phyloP scores from a whole-genome alignment of 2,797 vertebrate species.

The Parotocinclus haroldoi region DNA sequence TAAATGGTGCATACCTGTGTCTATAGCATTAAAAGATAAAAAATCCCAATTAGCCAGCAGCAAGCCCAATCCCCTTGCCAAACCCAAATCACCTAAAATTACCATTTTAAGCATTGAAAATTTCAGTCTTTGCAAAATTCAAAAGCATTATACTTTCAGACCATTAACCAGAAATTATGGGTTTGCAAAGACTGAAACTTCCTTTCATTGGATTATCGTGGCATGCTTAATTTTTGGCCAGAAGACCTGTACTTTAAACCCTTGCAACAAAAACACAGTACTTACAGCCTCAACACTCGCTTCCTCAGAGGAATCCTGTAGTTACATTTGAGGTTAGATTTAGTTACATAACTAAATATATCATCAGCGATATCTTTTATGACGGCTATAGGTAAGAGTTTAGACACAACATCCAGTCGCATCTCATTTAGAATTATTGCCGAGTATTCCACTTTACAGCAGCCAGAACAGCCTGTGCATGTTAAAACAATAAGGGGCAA shows the following conservation, averaged over 20 bases:
- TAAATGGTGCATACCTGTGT: background rate
- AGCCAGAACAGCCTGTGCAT: too few relatives aligned
- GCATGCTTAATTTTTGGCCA: constrained; percentile 30
- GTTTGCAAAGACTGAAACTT: constrained; percentile 20
- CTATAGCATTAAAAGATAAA: background rate
- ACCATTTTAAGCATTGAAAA: background rate
- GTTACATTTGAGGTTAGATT: constrained; percentile 38
- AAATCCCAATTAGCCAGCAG: constrained; percentile 7
- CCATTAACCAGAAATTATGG: background rate
- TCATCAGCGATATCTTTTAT: too few relatives aligned
- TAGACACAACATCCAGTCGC: background rate
- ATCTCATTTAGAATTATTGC: background rate
- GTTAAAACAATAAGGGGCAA: too few relatives aligned
- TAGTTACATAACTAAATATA: background rate
- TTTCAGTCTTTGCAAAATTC: constrained; percentile 4
- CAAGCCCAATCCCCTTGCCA: constrained; percentile 27
- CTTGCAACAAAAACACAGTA: constrained; percentile 20
- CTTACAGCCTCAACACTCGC: constrained; percentile 26
- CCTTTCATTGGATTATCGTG: background rate
- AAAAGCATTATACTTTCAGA: background rate
- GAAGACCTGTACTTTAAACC: constrained; percentile 1
- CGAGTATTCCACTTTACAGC: too few relatives aligned
- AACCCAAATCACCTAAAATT: constrained; percentile 26
- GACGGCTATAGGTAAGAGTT: background rate
- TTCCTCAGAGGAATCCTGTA: constrained; percentile 24